phyloP scores from a whole-genome alignment of 2,113 vertebrate species.

The Crotalus helleri region DNA sequence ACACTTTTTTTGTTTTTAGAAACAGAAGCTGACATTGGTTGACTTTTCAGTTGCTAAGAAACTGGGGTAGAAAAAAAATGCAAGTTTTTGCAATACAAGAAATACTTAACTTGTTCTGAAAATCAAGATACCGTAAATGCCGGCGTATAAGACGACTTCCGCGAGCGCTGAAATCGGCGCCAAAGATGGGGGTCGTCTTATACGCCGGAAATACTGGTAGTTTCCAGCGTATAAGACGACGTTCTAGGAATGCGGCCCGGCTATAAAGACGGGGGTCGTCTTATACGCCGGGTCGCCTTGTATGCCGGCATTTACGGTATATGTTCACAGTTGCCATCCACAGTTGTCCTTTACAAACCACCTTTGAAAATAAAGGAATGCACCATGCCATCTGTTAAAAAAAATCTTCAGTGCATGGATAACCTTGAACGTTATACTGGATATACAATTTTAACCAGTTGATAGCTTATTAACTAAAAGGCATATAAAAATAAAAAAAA shows the following conservation, averaged over 20 bases:
- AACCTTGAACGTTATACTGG: not conserved
- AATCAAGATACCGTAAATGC: not conserved
- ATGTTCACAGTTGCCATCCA: not conserved
- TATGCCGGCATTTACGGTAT: not conserved
- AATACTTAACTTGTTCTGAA: not conserved
- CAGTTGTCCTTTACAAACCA: not conserved
- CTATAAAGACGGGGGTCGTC: no score
- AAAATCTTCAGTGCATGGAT: not conserved
- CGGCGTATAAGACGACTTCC: no score
- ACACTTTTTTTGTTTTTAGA: not conserved
- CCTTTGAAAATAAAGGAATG: not conserved
- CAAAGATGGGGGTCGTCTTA: no score
- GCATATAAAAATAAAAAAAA: not conserved
- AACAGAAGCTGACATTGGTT: not conserved
- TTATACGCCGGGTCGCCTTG: no score
- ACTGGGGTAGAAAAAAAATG: not conserved
- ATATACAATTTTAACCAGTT: not conserved
- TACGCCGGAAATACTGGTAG: no score
- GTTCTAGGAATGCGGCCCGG: no score
- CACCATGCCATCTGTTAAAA: not conserved
- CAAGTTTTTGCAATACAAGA: not conserved
- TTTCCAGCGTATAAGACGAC: no score
- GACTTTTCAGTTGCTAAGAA: not conserved
- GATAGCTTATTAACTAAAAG: not conserved
- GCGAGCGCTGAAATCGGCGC: no score